Evolutionary conservation across 2,797 vertebrate species (phyloP), one percentile per base, ranked within the genome.

Genomic region (Odontamblyopus lacepedii): DNA sequence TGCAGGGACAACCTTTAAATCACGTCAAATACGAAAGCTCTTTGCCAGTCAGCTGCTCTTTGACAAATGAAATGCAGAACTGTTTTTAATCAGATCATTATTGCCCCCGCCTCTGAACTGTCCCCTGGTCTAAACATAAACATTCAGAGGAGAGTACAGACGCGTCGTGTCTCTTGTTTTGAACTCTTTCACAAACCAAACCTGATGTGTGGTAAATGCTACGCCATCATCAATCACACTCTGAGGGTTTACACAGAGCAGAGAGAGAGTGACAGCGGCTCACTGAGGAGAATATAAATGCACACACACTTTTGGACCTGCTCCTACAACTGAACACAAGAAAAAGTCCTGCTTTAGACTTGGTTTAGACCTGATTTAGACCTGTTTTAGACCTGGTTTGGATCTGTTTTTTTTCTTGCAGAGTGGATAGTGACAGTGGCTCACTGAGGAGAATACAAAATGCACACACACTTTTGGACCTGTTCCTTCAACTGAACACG

Each of bases 191-290:
- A 76, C 78, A 89, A 91, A 89, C 77, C 87, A 80, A 87, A 75
- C 71, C 63, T 60, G 78, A 82, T 78, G 85, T 75, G 67, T 75
- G 74, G 84, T 85, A 84, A 88, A 78, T 67, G 59, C 64, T 68
- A 72, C 61, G 84, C 82, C 85, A 83, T 30, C 76, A 91, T 91
- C 84, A 87, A 89, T 90, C 90, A 87, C 74, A 78, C 76, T 87
- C 84, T 83, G 78, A 73, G 73, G 23, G 61, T 72, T 78, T 86
- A 79, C 89, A 85, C 80, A 86, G 82, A 71, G 66, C 72, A 63
- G 70, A 82, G 71, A 62, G 73, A 61, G 67, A 77, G 83, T 84
- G 85, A 77, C 86, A 85, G 80, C 63, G 79, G 85, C 84, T 85
- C 84, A 85, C 74, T 78, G 76, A 72, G 63, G 50, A 35, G 64